Percentiles rank a stretch among this genome's conserved stretches.
phyloP scores from a whole-genome alignment of 92 coral and sea anemone species.

The Palythoa caribaeorum region DNA sequence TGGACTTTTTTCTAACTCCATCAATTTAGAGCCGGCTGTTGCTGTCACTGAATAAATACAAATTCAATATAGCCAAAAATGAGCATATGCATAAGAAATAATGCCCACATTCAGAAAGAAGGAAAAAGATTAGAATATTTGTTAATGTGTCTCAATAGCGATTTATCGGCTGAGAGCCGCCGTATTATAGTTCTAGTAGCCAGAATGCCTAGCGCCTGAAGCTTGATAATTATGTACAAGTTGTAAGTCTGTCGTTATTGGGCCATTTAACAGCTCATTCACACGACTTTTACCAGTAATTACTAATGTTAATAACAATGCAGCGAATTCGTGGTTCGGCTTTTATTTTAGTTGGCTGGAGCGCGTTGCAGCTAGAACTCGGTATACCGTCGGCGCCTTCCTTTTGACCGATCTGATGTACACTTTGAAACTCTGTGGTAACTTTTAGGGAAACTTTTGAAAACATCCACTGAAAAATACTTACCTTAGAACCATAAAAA shows the following conservation, averaged over 20 bases:
- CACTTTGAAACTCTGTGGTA: too few relatives aligned
- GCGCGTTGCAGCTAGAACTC: too few relatives aligned
- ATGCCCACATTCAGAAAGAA: not conserved
- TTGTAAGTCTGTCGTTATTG: conserved; percentile 3
- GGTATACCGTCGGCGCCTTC: too few relatives aligned
- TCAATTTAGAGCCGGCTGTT: not conserved
- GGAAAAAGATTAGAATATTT: not conserved
- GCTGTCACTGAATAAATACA: not conserved
- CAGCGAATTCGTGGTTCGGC: too few relatives aligned
- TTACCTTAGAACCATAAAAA: too few relatives aligned
- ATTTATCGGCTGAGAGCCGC: conserved; percentile 3
- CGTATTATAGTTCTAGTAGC: not conserved
- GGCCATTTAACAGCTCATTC: conserved; percentile 27
- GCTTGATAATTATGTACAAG: not conserved
- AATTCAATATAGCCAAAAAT: not conserved
- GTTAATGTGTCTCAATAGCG: not conserved
- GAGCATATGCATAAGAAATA: not conserved
- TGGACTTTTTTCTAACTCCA: not conserved
- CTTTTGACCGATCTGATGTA: too few relatives aligned
- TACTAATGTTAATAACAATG: too few relatives aligned
- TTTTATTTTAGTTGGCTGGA: too few relatives aligned
- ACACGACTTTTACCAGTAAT: not conserved
- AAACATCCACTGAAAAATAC: too few relatives aligned
- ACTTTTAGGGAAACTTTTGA: too few relatives aligned
- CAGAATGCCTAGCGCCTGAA: not conserved